Percentiles rank a stretch among this genome's conserved stretches.
These are phyloP conservation scores for Drosophila kurseongensis DNA, from an alignment of 1,140 invertebrate species.

Conservation along the genomic window DNA sequence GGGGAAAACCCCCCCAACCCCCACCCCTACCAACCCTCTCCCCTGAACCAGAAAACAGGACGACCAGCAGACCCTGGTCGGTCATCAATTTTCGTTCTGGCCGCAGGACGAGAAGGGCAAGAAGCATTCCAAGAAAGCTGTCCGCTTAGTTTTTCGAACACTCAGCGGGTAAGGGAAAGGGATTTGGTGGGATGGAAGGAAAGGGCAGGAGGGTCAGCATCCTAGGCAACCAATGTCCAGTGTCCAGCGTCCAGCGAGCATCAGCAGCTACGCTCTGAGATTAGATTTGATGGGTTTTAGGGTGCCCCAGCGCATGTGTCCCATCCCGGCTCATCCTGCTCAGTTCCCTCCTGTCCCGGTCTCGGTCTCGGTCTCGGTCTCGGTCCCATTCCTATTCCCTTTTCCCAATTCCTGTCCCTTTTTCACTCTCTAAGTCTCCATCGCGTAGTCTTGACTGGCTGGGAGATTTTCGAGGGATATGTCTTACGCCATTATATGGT, in stretches of 20 bases:
- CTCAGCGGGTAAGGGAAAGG: conserved; percentile 13
- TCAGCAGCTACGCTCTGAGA: conserved; percentile 78
- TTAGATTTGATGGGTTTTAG: conserved; percentile 82
- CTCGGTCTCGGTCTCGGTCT: neutral
- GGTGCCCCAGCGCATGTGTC: conserved; percentile 62
- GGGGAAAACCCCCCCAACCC: neutral
- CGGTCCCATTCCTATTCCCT: conserved; percentile 7
- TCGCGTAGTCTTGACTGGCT: conserved; percentile 14
- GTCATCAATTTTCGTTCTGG: conserved; percentile 81
- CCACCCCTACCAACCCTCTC: neutral
- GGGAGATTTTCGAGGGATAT: conserved; percentile 50
- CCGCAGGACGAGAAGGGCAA: conserved; percentile 32
- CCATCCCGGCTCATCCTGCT: conserved; percentile 34
- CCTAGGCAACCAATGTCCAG: conserved; percentile 69
- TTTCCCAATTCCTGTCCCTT: conserved; percentile 15
- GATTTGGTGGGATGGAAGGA: neutral
- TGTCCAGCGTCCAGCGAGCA: conserved; percentile 45
- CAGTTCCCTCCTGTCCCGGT: conserved; percentile 13
- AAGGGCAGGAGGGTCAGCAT: conserved; percentile 26
- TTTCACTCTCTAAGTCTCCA: conserved; percentile 16
- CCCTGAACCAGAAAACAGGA: conserved; percentile 21
- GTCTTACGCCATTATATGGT: conserved; percentile 55
- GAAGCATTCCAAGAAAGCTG: conserved; percentile 67
- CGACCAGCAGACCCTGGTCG: conserved; percentile 60
- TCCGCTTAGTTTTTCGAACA: conserved; percentile 71